phyloP scores from a whole-genome alignment of 2,888 invertebrate genomes.

The Dione vanillae region DNA sequence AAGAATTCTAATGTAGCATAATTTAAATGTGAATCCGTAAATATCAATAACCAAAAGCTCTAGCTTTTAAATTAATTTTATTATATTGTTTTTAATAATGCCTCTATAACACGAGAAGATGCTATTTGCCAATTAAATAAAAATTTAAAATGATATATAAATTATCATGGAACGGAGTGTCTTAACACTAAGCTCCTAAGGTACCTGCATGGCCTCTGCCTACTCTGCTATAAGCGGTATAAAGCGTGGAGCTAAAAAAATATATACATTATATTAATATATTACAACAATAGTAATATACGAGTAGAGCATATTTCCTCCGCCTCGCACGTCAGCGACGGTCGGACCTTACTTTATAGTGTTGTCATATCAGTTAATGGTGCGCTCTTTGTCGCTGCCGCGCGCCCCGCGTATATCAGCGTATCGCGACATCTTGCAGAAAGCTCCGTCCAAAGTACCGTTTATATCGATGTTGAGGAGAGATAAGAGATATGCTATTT shows the following conservation, averaged over 20 bases:
- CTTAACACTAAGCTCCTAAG: background rate
- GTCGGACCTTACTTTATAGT: conserved; percentile 79
- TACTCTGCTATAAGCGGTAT: background rate
- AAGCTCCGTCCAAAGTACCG: conserved; percentile 19
- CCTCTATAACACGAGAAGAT: too few relatives aligned
- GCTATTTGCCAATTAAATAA: too few relatives aligned
- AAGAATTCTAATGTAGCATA: background rate
- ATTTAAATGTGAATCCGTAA: background rate
- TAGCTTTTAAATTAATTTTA: too few relatives aligned
- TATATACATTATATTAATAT: too few relatives aligned
- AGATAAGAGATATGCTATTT: background rate
- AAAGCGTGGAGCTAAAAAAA: background rate
- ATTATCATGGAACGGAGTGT: too few relatives aligned
- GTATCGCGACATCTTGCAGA: conserved; percentile 60
- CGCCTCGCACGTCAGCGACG: conserved; percentile 61
- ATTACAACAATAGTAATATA: background rate
- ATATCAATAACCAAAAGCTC: too few relatives aligned
- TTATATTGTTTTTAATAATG: too few relatives aligned
- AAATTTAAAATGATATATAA: too few relatives aligned
- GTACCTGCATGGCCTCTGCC: too few relatives aligned
- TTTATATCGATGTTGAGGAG: conserved; percentile 24
- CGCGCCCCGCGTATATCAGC: conserved; percentile 53
- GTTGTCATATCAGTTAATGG: conserved; percentile 80
- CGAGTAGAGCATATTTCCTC: conserved; percentile 58
- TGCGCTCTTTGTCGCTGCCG: conserved; percentile 66